These are phyloP conservation scores for Brachypterus glaber DNA, from an alignment of 2,888 invertebrate species.

Conservation along the genomic window DNA sequence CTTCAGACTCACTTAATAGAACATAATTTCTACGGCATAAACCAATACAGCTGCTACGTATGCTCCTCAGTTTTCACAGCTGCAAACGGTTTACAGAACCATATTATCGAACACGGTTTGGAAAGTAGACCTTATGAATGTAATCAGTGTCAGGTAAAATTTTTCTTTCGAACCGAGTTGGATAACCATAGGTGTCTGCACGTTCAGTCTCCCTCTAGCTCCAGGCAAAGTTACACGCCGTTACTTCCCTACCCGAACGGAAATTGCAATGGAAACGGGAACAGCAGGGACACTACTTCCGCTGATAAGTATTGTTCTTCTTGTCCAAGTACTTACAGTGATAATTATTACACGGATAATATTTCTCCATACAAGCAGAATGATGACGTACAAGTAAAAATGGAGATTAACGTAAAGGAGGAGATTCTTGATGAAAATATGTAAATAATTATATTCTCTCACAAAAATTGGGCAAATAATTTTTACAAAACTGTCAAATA, in stretches of 20 bases:
- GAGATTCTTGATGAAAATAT: too few species aligned
- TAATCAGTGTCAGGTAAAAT: conserved; percentile 69
- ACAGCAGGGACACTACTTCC: too few species aligned
- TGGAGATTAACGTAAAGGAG: too few species aligned
- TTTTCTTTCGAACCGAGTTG: conserved; percentile 84
- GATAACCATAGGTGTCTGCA: conserved; percentile 64
- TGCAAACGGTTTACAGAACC: conserved; percentile 71
- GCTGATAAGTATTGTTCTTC: too few species aligned
- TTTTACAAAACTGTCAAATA: too few species aligned
- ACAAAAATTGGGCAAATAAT: too few species aligned
- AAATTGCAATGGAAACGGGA: background rate
- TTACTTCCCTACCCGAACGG: background rate
- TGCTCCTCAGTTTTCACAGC: conserved; percentile 81
- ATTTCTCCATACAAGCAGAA: too few species aligned
- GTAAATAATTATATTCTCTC: too few species aligned
- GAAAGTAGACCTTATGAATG: conserved; percentile 81
- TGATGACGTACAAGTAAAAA: too few species aligned
- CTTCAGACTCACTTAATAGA: conserved; percentile 85
- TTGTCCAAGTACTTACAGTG: too few species aligned
- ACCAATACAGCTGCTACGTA: conserved; percentile 77
- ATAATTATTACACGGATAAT: too few species aligned
- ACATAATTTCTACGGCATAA: conserved; percentile 83
- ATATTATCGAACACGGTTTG: conserved; percentile 72
- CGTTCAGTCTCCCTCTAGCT: conserved; percentile 2
- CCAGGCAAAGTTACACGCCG: background rate